These are phyloP conservation scores for Ameiurus melas DNA, from an alignment of 2,113 vertebrate genomes.

Conservation along the genomic window DNA sequence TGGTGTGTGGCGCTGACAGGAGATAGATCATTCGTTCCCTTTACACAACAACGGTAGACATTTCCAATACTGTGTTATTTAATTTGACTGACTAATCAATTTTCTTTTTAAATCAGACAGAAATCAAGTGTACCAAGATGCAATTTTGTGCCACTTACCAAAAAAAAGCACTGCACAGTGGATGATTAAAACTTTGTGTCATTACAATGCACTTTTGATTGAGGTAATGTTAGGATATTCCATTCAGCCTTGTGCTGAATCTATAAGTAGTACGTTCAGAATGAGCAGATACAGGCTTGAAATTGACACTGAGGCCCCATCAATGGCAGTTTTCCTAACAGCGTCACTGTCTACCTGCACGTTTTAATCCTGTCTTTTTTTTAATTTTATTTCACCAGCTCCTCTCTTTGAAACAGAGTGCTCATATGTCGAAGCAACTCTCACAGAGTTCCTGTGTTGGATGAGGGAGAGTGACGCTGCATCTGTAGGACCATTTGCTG, in stretches of 20 bases:
- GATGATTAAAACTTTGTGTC: constrained; percentile 39
- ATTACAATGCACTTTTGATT: constrained; percentile 19
- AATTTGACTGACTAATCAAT: constrained; percentile 60
- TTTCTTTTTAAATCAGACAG: constrained; percentile 24
- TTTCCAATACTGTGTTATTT: constrained; percentile 49
- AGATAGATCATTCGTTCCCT: constrained; percentile 9
- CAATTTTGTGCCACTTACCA: background rate
- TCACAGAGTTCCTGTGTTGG: constrained; percentile 87
- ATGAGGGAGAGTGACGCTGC: constrained; percentile 55
- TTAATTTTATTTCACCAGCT: constrained; percentile 60
- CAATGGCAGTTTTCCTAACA: background rate
- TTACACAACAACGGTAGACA: constrained; percentile 41
- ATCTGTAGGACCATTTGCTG: constrained; percentile 74
- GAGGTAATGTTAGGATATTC: constrained; percentile 5
- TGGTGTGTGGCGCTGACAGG: constrained; percentile 12
- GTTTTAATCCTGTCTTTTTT: background rate
- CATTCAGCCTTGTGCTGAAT: constrained; percentile 9
- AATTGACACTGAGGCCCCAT: background rate
- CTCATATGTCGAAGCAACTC: constrained; percentile 78
- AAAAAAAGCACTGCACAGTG: constrained; percentile 27
- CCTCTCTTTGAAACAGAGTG: constrained; percentile 94
- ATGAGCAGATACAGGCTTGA: background rate
- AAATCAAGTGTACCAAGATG: constrained; percentile 24
- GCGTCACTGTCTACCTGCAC: background rate
- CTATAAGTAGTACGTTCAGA: constrained; percentile 12